A percentile compares a stretch with the other conserved stretches of the same genome.
phyloP scores from a whole-genome alignment of 2,888 invertebrate genomes.

The Caenorhabditis macrosperma region DNA sequence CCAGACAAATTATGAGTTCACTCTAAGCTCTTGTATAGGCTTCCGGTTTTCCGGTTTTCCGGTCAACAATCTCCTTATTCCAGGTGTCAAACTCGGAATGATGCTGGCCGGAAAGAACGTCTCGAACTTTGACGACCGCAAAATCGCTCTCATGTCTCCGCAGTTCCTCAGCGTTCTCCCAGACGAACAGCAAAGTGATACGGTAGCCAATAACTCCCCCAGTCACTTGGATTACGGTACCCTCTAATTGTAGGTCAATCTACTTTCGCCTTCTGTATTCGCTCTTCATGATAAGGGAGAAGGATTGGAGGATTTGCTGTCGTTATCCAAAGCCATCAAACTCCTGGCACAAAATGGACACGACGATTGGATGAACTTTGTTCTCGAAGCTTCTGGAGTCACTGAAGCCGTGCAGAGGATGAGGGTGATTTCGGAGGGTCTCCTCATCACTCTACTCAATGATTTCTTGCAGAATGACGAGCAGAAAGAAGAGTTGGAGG shows the following conservation, averaged over 20 bases:
- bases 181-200: slow-evolving; percentile 67
- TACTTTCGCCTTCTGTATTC: slow-evolving; percentile 75
- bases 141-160: slow-evolving; percentile 73
- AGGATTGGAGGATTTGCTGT: slow-evolving; percentile 46
- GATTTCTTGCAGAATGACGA: slow-evolving; percentile 18
- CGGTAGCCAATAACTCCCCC: slow-evolving; percentile 28
- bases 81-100: slow-evolving; percentile 74
- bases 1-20: no score
- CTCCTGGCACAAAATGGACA: slow-evolving; percentile 55
- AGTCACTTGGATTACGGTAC: background rate
- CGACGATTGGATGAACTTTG: slow-evolving; percentile 77
- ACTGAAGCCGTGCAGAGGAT: slow-evolving; percentile 66
- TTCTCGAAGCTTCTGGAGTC: slow-evolving; percentile 77
- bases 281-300: slow-evolving; percentile 71
- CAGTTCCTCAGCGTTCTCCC: slow-evolving; percentile 74
- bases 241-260: slow-evolving; percentile 62
- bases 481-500: slow-evolving; percentile 58
- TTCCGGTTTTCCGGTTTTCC: no score
- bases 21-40: no score
- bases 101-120: slow-evolving; percentile 72
- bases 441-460: background rate
- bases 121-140: slow-evolving; percentile 75
- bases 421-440: slow-evolving; percentile 29
- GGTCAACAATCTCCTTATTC: slow-evolving; percentile 2
- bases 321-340: slow-evolving; percentile 51